Evolutionary conservation across 2,888 invertebrate species (phyloP).

Genomic region (Spatulosminthurus flaviceps): DNA sequence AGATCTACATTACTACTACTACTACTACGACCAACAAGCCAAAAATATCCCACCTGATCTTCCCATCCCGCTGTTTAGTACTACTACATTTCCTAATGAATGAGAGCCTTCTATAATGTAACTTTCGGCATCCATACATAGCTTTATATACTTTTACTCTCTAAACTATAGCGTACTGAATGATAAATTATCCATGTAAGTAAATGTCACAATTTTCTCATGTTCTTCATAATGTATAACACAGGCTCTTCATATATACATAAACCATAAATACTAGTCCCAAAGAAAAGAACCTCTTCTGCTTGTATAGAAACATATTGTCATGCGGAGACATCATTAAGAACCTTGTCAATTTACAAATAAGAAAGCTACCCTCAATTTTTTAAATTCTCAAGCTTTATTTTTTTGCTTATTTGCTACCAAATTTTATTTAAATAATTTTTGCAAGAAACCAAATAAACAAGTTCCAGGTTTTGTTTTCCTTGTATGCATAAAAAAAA

Average conservation of each 20-base stretch:
- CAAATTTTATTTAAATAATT: not conserved
- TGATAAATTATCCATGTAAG: too few relatives aligned
- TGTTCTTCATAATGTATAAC: not conserved
- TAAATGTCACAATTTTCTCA: too few relatives aligned
- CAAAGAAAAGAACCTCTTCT: too few relatives aligned
- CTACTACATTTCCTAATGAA: constrained; percentile 1
- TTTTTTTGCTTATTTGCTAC: too few relatives aligned
- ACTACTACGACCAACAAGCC: not conserved
- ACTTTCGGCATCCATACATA: not conserved
- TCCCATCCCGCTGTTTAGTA: not conserved
- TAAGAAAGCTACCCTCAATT: too few relatives aligned
- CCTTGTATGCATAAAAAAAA: not conserved
- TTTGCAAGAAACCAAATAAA: not conserved
- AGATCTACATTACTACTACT: not conserved
- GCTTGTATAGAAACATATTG: too few relatives aligned
- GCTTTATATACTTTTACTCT: not conserved
- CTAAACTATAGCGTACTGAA: not conserved
- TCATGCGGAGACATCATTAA: too few relatives aligned
- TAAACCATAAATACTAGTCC: too few relatives aligned
- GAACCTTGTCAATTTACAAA: not conserved
- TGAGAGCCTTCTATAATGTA: not conserved
- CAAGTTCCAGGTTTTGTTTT: not conserved
- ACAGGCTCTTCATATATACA: too few relatives aligned
- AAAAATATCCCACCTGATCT: constrained; percentile 28
- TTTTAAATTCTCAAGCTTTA: too few relatives aligned